These are phyloP conservation scores for Chaetodon auriga DNA, from an alignment of 2,113 vertebrate genomes.

Conservation along the genomic window DNA sequence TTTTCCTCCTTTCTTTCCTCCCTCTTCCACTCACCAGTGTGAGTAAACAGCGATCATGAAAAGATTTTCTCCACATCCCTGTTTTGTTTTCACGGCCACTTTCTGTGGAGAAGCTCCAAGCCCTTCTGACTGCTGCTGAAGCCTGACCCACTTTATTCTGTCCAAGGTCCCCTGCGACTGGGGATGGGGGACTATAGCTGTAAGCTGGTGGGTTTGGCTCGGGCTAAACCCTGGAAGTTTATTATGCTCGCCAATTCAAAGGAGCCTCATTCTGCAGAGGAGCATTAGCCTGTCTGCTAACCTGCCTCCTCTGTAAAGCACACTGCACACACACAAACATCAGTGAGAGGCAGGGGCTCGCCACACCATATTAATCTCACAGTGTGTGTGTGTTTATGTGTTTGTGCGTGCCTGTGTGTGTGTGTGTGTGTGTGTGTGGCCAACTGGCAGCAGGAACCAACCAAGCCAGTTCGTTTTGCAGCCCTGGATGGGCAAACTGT, in stretches of 20 bases:
- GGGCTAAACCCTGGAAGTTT: conserved; percentile 77
- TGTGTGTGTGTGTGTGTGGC: conserved; percentile 50
- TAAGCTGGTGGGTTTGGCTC: conserved; percentile 67
- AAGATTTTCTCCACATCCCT: conserved; percentile 59
- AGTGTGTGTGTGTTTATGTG: conserved; percentile 42
- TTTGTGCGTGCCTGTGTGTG: conserved; percentile 27
- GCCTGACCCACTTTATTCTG: conserved; percentile 77
- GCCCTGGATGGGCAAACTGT: conserved; percentile 76
- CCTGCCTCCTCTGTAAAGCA: conserved; percentile 62
- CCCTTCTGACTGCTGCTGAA: conserved; percentile 53
- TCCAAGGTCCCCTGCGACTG: conserved; percentile 66
- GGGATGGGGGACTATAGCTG: conserved; percentile 54
- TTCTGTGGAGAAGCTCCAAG: conserved; percentile 52
- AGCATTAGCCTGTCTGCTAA: conserved; percentile 75
- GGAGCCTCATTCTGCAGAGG: conserved; percentile 61
- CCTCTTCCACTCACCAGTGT: conserved; percentile 33
- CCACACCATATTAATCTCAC: conserved; percentile 66
- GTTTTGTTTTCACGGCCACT: conserved; percentile 56
- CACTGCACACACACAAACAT: conserved; percentile 25
- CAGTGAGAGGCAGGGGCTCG: conserved; percentile 53
- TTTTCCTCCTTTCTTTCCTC: conserved; percentile 50
- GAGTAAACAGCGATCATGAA: conserved; percentile 62
- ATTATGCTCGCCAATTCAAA: conserved; percentile 75
- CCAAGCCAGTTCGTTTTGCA: conserved; percentile 73
- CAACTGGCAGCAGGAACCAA: conserved; percentile 66